Conservation (phyloP, 2,888 invertebrate species). For the Eugnorisma glareosa region DNA sequence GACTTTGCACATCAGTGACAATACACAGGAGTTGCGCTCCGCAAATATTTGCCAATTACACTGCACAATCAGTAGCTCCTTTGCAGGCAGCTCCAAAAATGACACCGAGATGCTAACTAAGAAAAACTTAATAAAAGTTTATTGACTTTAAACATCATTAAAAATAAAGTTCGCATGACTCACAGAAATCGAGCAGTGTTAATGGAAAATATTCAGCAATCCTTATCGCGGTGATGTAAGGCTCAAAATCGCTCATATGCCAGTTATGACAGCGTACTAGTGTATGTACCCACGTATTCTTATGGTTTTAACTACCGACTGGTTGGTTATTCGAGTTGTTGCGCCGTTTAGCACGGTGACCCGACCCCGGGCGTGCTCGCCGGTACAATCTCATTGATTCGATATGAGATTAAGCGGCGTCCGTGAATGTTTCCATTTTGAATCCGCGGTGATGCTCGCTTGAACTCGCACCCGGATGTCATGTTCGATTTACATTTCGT, state of each 20-base stretch:
- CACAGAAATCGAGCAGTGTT: slow-evolving; percentile 72
- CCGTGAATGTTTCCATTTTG: slow-evolving; percentile 86
- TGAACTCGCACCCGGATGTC: slow-evolving; percentile 89
- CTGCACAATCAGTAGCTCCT: slow-evolving; percentile 67
- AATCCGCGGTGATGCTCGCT: slow-evolving; percentile 82
- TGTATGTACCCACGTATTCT: slow-evolving; percentile 74
- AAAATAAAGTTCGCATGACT: slow-evolving; percentile 79
- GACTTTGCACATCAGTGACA: slow-evolving; percentile 56
- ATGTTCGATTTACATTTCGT: slow-evolving; percentile 85
- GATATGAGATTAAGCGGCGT: slow-evolving; percentile 85
- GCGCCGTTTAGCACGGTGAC: slow-evolving; percentile 85
- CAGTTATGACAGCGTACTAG: slow-evolving; percentile 69
- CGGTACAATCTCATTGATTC: slow-evolving; percentile 85
- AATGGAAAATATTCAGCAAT: slow-evolving; percentile 71
- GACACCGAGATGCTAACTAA: slow-evolving; percentile 65
- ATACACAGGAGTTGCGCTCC: slow-evolving; percentile 28
- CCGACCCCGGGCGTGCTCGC: slow-evolving; percentile 82
- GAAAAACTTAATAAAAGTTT: slow-evolving; percentile 75
- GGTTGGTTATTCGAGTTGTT: slow-evolving; percentile 79
- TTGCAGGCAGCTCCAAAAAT: slow-evolving; percentile 64
- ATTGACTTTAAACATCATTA: slow-evolving; percentile 78
- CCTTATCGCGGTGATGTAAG: slow-evolving; percentile 67
- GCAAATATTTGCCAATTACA: slow-evolving; percentile 69
- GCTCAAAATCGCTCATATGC: slow-evolving; percentile 69
- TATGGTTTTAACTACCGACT: slow-evolving; percentile 70